Percentiles rank a stretch among this genome's conserved stretches.
These are phyloP conservation scores for Acipenser transmontanus DNA, from an alignment of 2,797 vertebrate species.

Conservation along the genomic window DNA sequence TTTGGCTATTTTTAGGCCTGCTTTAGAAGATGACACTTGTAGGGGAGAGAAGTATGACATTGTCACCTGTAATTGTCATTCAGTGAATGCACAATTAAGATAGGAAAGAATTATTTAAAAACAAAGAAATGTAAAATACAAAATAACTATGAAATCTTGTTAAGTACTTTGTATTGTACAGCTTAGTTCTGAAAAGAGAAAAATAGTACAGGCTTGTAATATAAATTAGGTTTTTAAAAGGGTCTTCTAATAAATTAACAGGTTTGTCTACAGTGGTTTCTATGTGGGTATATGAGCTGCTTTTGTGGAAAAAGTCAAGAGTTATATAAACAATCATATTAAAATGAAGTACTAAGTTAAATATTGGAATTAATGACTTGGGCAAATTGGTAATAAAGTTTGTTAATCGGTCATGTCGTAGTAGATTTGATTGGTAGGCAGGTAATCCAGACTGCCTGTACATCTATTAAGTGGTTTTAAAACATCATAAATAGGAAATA, in stretches of 20 bases:
- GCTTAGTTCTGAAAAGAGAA: slow-evolving; percentile 49
- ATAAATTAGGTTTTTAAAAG: slow-evolving; percentile 46
- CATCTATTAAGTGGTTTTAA: slow-evolving; percentile 34
- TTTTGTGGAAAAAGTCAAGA: slow-evolving; percentile 26
- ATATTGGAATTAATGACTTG: not conserved
- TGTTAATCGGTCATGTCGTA: not conserved
- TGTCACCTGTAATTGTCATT: slow-evolving; percentile 38
- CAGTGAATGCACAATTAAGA: slow-evolving; percentile 25
- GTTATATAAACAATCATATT: not conserved
- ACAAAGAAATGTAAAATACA: slow-evolving; percentile 9
- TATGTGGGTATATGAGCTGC: slow-evolving; percentile 27
- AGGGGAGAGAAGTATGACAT: not conserved
- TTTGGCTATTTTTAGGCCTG: slow-evolving; percentile 34
- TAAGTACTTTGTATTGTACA: slow-evolving; percentile 53
- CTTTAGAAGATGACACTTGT: slow-evolving; percentile 27
- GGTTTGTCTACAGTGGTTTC: slow-evolving; percentile 40
- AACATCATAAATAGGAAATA: slow-evolving; percentile 31
- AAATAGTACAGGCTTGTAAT: slow-evolving; percentile 46
- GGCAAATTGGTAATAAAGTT: not conserved
- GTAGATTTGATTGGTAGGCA: slow-evolving; percentile 29
- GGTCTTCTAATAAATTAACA: slow-evolving; percentile 42
- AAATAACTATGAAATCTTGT: slow-evolving; percentile 32
- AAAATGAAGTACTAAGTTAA: not conserved
- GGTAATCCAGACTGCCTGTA: slow-evolving; percentile 42
- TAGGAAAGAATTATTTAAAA: slow-evolving; percentile 6